Base-by-base conservation (phyloP, 2,113 vertebrate species). In the Tringa solitaria region DNA sequence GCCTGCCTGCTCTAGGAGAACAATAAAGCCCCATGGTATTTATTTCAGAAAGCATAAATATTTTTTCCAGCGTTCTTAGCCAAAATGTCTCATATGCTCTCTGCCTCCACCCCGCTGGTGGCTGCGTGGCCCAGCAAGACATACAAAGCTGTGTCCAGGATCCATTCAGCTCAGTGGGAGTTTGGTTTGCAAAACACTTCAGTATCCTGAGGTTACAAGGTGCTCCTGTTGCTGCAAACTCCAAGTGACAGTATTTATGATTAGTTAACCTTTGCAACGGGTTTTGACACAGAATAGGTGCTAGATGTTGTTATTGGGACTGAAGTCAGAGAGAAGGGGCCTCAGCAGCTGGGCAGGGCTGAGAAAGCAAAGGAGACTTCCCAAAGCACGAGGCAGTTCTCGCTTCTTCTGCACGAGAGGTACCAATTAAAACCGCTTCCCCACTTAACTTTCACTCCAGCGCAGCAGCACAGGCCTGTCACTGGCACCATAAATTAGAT, bases 11-110 rank as follows among this genome's bases (percentile, higher is more conserved):
- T 90, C 60, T 70, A 53, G 68, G 86, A 92, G 57, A 96, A 91
- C 89, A 94, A 82, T 92, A 93, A 95, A 89, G 81, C 76, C 75
- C 70, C 51, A 2, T 32, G 79, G 48, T 86, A 92, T 79, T 77
- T 77, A 84, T 84, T 96, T 89, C 85, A 84, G 73, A 74, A 88
- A 94, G 93, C 64, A 37, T 74, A 84, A 93, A 67, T 94, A 76
- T 77, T 95, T 95, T 87, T 96, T 95, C 81, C 87, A 95, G 59
- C 26, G 67, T 54, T 82, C 79, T 87, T 69, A 84, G 74, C 77
- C 91, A 94, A 91, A 83, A 67, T 23, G 70, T 75, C 79, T 90
- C 81, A 43, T 51, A 15, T 24, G 85, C 92, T 87, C 87, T 68
- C 89, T 64, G 72, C 75, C 94, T 92, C 91, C 87, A 85, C 83